A percentile compares a stretch with the other conserved stretches of the same genome.
Evolutionary conservation across 2,797 vertebrate genomes (phyloP).

Genomic region (Rhinella marina): DNA sequence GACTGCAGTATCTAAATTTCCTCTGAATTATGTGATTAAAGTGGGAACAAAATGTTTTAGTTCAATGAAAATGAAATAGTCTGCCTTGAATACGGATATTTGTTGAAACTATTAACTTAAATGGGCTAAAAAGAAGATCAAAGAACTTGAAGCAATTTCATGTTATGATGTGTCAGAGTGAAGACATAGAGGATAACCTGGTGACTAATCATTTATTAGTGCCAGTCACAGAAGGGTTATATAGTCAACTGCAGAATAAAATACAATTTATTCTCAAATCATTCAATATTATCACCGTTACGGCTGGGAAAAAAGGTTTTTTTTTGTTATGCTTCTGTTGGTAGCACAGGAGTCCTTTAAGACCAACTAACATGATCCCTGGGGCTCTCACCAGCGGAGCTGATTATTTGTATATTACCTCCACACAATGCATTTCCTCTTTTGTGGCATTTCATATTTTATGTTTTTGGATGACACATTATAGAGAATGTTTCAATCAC

Average conservation of each 20-base stretch:
- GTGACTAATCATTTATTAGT: constrained; percentile 36
- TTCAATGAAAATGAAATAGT: constrained; percentile 57
- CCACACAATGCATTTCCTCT: no score
- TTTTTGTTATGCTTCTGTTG: background rate
- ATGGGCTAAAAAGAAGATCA: constrained; percentile 50
- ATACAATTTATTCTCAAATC: constrained; percentile 11
- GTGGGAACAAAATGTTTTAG: constrained; percentile 65
- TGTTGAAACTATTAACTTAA: constrained; percentile 53
- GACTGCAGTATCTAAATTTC: constrained; percentile 67
- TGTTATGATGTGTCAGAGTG: constrained; percentile 11
- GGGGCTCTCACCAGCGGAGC: no score
- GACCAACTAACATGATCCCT: no score
- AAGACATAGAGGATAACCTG: constrained; percentile 35
- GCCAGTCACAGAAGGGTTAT: constrained; percentile 32
- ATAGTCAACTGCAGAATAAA: constrained; percentile 9
- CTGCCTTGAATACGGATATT: constrained; percentile 52
- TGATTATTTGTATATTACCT: no score
- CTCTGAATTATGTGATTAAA: constrained; percentile 69
- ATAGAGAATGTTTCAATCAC: no score
- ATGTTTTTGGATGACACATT: no score
- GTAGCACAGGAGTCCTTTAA: no score
- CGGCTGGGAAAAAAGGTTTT: background rate
- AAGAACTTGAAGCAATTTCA: constrained; percentile 45
- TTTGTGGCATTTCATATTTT: no score
- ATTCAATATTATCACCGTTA: constrained; percentile 15